These are phyloP conservation scores for Pholis gunnellus DNA, from an alignment of 2,113 vertebrate species.

Conservation along the genomic window DNA sequence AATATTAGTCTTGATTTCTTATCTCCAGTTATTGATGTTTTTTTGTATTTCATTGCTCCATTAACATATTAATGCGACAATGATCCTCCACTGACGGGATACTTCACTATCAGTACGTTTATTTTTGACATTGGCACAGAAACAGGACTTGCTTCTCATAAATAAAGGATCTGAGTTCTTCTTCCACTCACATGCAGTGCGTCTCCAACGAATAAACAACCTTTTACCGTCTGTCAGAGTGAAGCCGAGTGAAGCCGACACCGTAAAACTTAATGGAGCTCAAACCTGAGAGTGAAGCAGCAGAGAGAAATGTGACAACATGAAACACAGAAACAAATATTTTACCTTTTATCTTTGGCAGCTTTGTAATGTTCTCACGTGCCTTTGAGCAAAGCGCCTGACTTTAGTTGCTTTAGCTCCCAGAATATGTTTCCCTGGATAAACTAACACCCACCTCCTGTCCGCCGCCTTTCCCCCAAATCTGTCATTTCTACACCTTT, in stretches of 20 bases:
- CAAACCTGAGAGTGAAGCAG: constrained; percentile 19
- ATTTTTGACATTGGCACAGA: neutral
- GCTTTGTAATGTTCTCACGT: constrained; percentile 5
- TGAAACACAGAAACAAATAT: neutral
- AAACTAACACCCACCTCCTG: constrained; percentile 21
- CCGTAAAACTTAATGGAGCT: constrained; percentile 32
- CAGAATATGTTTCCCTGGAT: neutral
- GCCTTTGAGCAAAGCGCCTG: constrained; percentile 13
- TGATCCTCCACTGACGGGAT: neutral
- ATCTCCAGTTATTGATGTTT: neutral
- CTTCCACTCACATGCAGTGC: neutral
- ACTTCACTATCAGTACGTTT: neutral
- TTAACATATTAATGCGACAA: neutral
- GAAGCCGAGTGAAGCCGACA: neutral
- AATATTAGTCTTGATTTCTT: no score
- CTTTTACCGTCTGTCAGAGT: constrained; percentile 21
- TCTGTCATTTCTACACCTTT: constrained; percentile 19
- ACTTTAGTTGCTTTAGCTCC: neutral
- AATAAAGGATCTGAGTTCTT: neutral
- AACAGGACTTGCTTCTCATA: neutral
- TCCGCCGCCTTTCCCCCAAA: neutral
- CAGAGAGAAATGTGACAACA: neutral
- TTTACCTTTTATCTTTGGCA: neutral
- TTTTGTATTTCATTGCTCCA: neutral
- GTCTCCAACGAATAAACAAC: constrained; percentile 21